Percentiles rank a stretch among this genome's conserved stretches.
phyloP scores from a whole-genome alignment of 2,888 invertebrate genomes.

The Trypoxylon attenuatum region DNA sequence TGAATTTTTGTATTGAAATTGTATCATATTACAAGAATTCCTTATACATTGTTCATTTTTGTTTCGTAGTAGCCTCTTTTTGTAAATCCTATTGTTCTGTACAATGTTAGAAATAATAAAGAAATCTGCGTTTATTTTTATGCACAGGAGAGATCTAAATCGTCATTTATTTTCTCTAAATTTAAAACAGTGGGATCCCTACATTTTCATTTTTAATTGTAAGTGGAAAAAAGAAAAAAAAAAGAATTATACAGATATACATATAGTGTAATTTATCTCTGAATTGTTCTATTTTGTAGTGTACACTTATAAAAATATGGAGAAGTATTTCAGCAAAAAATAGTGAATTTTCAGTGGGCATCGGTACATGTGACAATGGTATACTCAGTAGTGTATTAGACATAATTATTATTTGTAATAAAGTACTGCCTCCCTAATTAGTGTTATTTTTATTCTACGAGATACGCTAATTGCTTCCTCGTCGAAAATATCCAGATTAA shows the following conservation, averaged over 20 bases:
- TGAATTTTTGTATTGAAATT: background rate
- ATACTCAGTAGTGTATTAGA: no score
- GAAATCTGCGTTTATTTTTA: conserved; percentile 16
- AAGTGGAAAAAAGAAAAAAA: no score
- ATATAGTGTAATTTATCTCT: no score
- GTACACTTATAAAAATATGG: background rate
- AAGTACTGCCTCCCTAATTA: conserved; percentile 29
- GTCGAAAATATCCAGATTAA: background rate
- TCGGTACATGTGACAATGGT: conserved; percentile 20
- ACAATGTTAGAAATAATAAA: conserved; percentile 1
- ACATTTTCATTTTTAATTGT: no score
- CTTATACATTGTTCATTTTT: background rate
- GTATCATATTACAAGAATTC: background rate
- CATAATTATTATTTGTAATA: conserved; percentile 45
- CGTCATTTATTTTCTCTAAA: background rate
- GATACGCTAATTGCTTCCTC: background rate
- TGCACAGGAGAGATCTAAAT: conserved; percentile 1
- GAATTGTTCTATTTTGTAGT: conserved; percentile 11
- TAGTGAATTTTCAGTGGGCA: conserved; percentile 14
- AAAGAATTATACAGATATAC: no score
- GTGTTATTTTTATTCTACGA: conserved; percentile 11
- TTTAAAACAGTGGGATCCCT: no score
- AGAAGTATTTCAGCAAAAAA: conserved; percentile 19
- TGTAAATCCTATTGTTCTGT: conserved; percentile 11
- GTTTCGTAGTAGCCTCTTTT: background rate